Evolutionary conservation across 1,140 invertebrate genomes (phyloP).

Genomic region (Phymastichus coffea): DNA sequence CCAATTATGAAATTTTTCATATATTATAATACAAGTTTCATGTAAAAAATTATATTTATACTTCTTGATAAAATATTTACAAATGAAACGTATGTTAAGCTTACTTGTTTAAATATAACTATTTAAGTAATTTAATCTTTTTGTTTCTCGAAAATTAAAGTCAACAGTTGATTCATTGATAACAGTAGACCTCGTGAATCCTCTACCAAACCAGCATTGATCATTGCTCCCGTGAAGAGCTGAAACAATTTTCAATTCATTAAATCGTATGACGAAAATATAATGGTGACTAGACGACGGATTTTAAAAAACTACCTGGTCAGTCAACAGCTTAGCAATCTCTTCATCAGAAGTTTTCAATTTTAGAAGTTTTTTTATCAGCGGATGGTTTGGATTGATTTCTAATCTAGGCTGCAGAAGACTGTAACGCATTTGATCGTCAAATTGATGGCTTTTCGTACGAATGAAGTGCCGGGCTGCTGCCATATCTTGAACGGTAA

Average conservation of each 20-base stretch:
- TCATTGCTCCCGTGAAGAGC: slow-evolving; percentile 93
- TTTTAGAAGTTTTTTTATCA: slow-evolving; percentile 85
- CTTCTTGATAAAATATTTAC: slow-evolving; percentile 18
- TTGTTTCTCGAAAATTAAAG: slow-evolving; percentile 80
- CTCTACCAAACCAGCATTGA: slow-evolving; percentile 90
- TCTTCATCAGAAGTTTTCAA: slow-evolving; percentile 74
- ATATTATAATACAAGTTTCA: no score
- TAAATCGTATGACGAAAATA: no score
- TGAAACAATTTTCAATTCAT: slow-evolving; percentile 48
- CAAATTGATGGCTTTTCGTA: slow-evolving; percentile 81
- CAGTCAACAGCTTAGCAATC: slow-evolving; percentile 78
- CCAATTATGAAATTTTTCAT: no score
- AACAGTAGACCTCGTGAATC: slow-evolving; percentile 83
- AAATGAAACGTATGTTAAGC: neutral
- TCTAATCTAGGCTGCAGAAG: slow-evolving; percentile 89
- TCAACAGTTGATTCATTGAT: slow-evolving; percentile 84
- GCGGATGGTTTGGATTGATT: slow-evolving; percentile 89
- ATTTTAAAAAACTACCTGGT: slow-evolving; percentile 66
- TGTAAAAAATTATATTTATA: no score
- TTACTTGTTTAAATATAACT: neutral
- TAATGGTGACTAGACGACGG: no score
- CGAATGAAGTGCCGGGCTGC: slow-evolving; percentile 91
- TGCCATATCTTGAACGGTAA: slow-evolving; percentile 95
- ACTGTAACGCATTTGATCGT: slow-evolving; percentile 83
- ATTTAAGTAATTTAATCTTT: slow-evolving; percentile 41